A percentile compares a stretch with the other conserved stretches of the same genome.
These are phyloP conservation scores for Corythaeola cristata DNA, from an alignment of 2,113 vertebrate species.

Conservation along the genomic window DNA sequence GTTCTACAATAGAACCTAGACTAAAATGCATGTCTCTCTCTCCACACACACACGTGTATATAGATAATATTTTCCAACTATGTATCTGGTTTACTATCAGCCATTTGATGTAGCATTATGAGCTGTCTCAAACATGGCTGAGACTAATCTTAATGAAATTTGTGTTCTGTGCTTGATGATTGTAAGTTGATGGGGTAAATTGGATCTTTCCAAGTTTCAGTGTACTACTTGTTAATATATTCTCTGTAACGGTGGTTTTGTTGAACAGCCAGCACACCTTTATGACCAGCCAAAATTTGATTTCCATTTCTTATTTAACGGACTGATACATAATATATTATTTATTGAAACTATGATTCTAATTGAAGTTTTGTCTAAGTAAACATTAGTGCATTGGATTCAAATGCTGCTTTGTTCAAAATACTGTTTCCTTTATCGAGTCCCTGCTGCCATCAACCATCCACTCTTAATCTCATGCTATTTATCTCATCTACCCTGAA, in stretches of 20 bases:
- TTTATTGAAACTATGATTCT: neutral
- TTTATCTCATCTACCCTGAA: neutral
- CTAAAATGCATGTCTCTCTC: neutral
- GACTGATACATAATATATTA: neutral
- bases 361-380: neutral
- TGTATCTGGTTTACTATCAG: neutral
- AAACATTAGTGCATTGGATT: neutral
- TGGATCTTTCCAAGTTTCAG: neutral
- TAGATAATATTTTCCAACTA: neutral
- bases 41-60: accelerated
- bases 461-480: neutral
- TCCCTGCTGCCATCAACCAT: neutral
- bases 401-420: neutral
- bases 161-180: neutral
- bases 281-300: neutral
- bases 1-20: neutral
- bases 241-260: neutral
- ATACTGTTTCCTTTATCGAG: neutral
- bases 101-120: neutral
- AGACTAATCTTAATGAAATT: neutral
- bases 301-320: neutral
- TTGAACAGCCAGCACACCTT: neutral
- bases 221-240: neutral
- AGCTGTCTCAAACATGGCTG: neutral
- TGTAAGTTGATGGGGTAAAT: neutral